phyloP scores from a whole-genome alignment of 2,113 vertebrate species.

The Vicugna pacos region DNA sequence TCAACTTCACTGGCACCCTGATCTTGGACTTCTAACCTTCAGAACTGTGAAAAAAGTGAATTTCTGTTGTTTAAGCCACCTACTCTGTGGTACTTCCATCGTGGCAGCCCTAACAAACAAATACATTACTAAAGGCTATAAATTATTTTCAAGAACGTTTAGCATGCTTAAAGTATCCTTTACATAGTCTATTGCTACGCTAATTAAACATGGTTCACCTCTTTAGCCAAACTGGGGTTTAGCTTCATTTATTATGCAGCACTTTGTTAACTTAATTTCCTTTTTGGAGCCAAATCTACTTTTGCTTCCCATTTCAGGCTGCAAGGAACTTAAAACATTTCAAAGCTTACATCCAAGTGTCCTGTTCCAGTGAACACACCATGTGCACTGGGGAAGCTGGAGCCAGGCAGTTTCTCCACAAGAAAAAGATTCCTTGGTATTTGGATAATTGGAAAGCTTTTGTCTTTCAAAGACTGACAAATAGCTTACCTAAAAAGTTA shows the following conservation, averaged over 20 bases:
- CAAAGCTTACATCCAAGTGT: not conserved
- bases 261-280: slow-evolving; percentile 4
- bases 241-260: not conserved
- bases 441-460: not conserved
- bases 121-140: not conserved
- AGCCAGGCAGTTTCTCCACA: not conserved
- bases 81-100: not conserved
- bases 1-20: not conserved
- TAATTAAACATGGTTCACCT: slow-evolving; percentile 22
- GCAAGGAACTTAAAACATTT: not conserved
- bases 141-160: not conserved
- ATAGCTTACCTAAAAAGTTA: not conserved
- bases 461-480: not conserved
- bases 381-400: rapidly evolving
- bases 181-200: not conserved
- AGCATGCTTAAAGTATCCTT: not conserved
- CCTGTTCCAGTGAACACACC: not conserved
- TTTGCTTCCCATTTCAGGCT: not conserved
- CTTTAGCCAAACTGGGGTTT: not conserved
- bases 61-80: not conserved
- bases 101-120: not conserved
- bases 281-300: not conserved
- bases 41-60: not conserved
- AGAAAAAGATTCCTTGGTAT: not conserved
- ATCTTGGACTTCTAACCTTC: not conserved